Evolutionary conservation across 2,113 vertebrate genomes (phyloP), one percentile per base, ranked within the genome.

Genomic region (Oreotrochilus melanogaster): DNA sequence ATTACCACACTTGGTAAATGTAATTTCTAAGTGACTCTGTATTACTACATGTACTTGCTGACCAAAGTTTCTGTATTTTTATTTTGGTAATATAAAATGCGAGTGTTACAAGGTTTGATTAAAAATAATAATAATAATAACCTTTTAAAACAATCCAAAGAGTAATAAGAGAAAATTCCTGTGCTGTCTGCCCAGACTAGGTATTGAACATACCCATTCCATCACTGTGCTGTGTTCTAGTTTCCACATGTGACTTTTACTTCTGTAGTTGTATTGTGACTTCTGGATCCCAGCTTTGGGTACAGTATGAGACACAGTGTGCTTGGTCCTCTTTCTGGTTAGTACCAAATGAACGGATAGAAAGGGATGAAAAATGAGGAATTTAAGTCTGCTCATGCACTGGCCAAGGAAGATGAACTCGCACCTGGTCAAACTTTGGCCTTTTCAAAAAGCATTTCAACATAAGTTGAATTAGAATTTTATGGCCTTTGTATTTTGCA

Each of bases 51-150:
- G 51, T 16, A 18, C 13, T 53, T 65, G 27, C 33, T 79, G 64
- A 54, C 17, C 50, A 58, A 37, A 84, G 22, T 23, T 66, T 90
- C 39, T 75, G n/a, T 4, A 23, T 78, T 94, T 82, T 47, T 8
- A 13, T 70, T 72, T 74, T 64, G 58, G 31, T 62, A 45, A 67
- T 47, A 39, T 12, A 56, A 69, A 10, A 57, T 24, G 2, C 69
- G 58, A 27, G 2, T 21, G 9, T 67, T 92, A 17, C 4, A n/a
- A 81, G 3, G 6, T 56, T 83, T 67, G 16, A 62, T 43, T 10
- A 3, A 50, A 65, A 72, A 58, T n/a, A n/a, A n/a, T n/a, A n/a
- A n/a, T n/a, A n/a, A 30, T 0, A 1, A 50, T 30, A 53, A 50
- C 16, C 0, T 86, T 73, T 56, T 78, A 7, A 56, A 74, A 19